A percentile compares a stretch with the other conserved stretches of the same genome.
Evolutionary conservation across 2,113 vertebrate species (phyloP).

Genomic region (Patagioenas fasciata): DNA sequence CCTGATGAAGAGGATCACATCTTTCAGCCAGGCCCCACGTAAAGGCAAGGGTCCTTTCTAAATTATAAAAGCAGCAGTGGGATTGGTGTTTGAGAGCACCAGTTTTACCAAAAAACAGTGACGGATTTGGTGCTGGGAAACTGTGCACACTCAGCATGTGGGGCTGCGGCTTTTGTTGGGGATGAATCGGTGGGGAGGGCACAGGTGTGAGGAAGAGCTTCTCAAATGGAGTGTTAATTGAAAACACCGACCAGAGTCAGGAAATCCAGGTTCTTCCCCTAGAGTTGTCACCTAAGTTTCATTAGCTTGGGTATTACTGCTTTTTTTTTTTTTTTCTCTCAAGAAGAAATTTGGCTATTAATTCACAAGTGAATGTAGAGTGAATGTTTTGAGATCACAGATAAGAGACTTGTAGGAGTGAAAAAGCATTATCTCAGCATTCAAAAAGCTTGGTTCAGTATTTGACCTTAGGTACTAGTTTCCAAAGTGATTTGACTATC

Average conservation of each 20-base stretch:
- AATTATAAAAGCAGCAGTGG: neutral
- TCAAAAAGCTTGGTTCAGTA: conserved; percentile 10
- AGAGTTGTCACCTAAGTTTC: neutral
- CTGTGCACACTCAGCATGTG: accelerated
- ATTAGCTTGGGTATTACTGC: neutral
- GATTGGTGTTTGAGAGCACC: neutral
- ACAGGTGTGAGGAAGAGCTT: accelerated
- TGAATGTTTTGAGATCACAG: neutral
- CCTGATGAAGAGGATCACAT: too few relatives aligned
- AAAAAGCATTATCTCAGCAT: conserved; percentile 8
- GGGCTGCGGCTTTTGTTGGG: neutral
- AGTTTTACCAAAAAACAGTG: accelerated
- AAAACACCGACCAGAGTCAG: neutral
- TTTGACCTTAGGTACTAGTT: conserved; percentile 16
- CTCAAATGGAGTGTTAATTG: accelerated
- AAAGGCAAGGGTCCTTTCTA: neutral
- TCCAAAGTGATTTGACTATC: conserved; percentile 25
- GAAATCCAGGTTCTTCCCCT: neutral
- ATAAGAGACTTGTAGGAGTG: neutral
- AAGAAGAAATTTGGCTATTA: neutral
- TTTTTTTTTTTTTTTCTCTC: neutral
- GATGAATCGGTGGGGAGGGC: neutral
- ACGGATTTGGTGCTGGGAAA: neutral
- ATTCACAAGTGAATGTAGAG: neutral
- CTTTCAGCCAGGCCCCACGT: neutral